Percentiles rank a stretch among this genome's conserved stretches.
Conservation (phyloP, 1,140 invertebrate species). For the Neotoxoptera formosana region DNA sequence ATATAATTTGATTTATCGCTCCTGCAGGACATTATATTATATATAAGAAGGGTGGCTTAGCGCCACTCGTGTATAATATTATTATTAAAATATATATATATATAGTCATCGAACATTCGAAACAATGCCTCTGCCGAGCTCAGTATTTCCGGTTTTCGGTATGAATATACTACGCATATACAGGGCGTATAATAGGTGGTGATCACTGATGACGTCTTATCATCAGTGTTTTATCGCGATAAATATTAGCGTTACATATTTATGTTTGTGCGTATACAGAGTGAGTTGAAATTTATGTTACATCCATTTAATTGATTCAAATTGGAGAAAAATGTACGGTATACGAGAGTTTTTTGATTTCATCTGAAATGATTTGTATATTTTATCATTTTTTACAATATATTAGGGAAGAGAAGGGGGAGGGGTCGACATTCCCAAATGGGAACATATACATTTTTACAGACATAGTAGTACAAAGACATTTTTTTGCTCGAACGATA, state of each 20-base stretch:
- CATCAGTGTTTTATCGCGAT: not conserved
- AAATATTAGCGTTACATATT: not conserved
- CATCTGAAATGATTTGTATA: too few relatives aligned
- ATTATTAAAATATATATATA: not conserved
- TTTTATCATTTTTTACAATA: too few relatives aligned
- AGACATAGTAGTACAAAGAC: too few relatives aligned
- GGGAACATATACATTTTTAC: too few relatives aligned
- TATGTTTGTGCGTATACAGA: too few relatives aligned
- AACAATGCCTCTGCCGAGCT: not conserved
- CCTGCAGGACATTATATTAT: not conserved
- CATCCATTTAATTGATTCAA: too few relatives aligned
- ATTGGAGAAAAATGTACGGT: too few relatives aligned
- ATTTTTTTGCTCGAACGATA: too few relatives aligned
- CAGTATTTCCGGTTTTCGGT: not conserved
- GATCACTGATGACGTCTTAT: not conserved
- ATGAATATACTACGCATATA: not conserved
- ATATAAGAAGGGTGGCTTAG: slow-evolving; percentile 16
- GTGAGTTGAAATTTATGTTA: too few relatives aligned
- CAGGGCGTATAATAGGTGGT: not conserved
- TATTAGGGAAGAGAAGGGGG: too few relatives aligned
- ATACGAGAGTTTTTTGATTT: too few relatives aligned
- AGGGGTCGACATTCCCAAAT: too few relatives aligned
- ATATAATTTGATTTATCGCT: slow-evolving; percentile 17
- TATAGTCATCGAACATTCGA: not conserved
- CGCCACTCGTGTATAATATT: not conserved